phyloP scores from a whole-genome alignment of 2,797 vertebrate genomes.

The Aythya fuligula region DNA sequence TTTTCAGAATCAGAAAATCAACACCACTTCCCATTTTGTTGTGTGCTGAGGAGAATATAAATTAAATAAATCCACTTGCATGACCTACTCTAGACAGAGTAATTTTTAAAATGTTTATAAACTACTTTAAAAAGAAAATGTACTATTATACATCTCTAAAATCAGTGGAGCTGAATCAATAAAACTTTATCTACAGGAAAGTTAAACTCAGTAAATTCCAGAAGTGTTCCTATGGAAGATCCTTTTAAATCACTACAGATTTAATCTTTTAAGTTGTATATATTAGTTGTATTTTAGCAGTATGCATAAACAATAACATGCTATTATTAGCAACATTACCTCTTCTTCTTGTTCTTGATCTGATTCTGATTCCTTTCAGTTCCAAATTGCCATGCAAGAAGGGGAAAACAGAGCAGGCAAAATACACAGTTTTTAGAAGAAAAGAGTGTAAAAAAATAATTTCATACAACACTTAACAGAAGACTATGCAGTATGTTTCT shows the following conservation, averaged over 20 bases:
- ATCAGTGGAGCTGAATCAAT: background rate
- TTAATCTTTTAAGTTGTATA: background rate
- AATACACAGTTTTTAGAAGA: slow-evolving; percentile 70
- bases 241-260: background rate
- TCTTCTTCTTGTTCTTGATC: slow-evolving; percentile 97
- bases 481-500: background rate
- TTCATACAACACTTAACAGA: slow-evolving; percentile 27
- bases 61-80: background rate
- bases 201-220: background rate
- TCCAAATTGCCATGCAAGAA: slow-evolving; percentile 83
- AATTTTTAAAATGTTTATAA: background rate
- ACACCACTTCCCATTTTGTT: background rate
- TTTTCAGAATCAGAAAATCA: background rate
- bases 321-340: slow-evolving; percentile 83
- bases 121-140: background rate
- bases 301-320: background rate
- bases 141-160: background rate
- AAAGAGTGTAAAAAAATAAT: slow-evolving; percentile 61
- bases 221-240: background rate
- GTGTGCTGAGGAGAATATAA: background rate
- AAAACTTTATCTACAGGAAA: accelerated
- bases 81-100: background rate
- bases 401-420: slow-evolving; percentile 76
- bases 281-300: background rate
- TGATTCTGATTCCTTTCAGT: slow-evolving; percentile 95